Conservation (phyloP, 2,888 invertebrate genomes). For the Catocala sponsa region DNA sequence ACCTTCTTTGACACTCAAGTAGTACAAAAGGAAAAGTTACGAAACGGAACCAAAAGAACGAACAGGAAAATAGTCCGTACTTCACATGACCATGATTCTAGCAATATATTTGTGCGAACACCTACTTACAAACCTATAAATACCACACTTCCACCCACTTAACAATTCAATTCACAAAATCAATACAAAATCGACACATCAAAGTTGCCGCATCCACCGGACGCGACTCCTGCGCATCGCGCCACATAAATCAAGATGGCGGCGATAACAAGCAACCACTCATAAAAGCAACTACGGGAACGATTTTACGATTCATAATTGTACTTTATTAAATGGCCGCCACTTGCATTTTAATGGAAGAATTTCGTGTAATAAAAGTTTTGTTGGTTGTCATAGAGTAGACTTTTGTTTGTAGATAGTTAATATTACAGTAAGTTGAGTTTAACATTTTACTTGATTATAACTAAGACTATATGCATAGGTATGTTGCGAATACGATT, state of each 20-base stretch:
- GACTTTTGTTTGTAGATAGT: neutral
- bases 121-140: constrained; percentile 8
- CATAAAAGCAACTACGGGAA: constrained; percentile 83
- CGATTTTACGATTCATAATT: constrained; percentile 87
- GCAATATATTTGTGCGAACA: neutral
- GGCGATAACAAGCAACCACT: constrained; percentile 82
- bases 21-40: too few relatives aligned
- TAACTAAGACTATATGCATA: too few relatives aligned
- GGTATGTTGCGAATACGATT: too few relatives aligned
- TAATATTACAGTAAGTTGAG: neutral
- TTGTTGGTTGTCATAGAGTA: constrained; percentile 42
- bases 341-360: constrained; percentile 80
- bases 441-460: neutral
- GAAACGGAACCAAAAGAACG: too few relatives aligned
- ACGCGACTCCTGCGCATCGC: constrained; percentile 53
- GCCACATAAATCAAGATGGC: constrained; percentile 84
- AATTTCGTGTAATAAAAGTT: constrained; percentile 64
- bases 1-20: too few relatives aligned
- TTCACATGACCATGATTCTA: too few relatives aligned
- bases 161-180: constrained; percentile 43
- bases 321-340: constrained; percentile 84
- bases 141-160: constrained; percentile 19
- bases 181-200: constrained; percentile 38
- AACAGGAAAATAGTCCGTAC: too few relatives aligned
- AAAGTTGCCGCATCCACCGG: constrained; percentile 57